These are phyloP conservation scores for Deroplatys truncata DNA, from an alignment of 2,888 invertebrate genomes.

Conservation along the genomic window DNA sequence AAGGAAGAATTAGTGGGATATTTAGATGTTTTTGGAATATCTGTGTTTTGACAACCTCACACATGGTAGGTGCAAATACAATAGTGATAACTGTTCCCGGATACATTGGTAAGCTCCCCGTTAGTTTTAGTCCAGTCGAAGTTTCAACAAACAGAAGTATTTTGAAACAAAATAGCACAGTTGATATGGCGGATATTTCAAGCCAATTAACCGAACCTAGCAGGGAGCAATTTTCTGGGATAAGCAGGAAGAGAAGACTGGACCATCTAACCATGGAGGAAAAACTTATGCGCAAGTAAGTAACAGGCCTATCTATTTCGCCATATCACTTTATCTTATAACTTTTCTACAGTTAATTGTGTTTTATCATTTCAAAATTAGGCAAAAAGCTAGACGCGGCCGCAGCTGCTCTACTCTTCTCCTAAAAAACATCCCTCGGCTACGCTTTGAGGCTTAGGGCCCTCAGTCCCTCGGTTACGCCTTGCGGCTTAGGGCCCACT, in stretches of 20 bases:
- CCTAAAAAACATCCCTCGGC: no score
- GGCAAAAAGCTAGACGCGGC: no score
- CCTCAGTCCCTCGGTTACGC: no score
- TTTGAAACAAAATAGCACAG: background rate
- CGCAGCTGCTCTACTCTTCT: no score
- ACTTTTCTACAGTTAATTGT: background rate
- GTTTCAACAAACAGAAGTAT: background rate
- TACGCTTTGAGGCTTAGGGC: no score
- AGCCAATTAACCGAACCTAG: background rate
- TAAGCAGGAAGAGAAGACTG: slow-evolving; percentile 67
- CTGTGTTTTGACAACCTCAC: background rate
- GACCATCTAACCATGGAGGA: slow-evolving; percentile 85
- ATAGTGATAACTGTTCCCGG: background rate
- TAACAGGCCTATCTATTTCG: slow-evolving; percentile 36
- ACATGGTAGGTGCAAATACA: background rate
- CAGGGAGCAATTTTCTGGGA: background rate
- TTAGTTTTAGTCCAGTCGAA: background rate
- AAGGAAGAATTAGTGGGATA: background rate
- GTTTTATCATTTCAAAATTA: background rate
- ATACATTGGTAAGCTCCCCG: background rate
- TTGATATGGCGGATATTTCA: background rate
- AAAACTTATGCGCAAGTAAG: slow-evolving; percentile 82
- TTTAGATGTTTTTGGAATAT: background rate
- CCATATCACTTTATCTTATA: slow-evolving; percentile 20
- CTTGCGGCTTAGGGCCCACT: no score